These are phyloP conservation scores for Drosophila barbarae DNA, from an alignment of 2,888 invertebrate genomes.

Conservation along the genomic window DNA sequence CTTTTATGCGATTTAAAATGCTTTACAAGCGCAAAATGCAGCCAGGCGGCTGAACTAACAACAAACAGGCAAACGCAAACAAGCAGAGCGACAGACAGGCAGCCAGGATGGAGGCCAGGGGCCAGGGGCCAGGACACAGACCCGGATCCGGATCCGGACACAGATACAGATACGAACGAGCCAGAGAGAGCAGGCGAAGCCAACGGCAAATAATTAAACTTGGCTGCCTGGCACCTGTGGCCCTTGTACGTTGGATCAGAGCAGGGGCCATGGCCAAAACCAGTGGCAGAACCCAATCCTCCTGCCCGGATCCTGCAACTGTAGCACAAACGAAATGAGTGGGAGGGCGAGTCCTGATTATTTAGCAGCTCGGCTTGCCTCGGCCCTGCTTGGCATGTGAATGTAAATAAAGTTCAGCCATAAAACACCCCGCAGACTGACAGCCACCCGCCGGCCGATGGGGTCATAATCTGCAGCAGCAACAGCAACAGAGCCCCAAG, in stretches of 20 bases:
- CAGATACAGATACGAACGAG: conserved; percentile 5
- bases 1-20: conserved; percentile 59
- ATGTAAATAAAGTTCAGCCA: conserved; percentile 71
- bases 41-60: conserved; percentile 46
- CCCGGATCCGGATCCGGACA: background rate
- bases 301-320: conserved; percentile 38
- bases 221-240: conserved; percentile 64
- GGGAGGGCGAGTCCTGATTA: conserved; percentile 35
- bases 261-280: conserved; percentile 21
- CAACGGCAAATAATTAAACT: conserved; percentile 70
- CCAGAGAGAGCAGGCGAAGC: conserved; percentile 23
- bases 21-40: conserved; percentile 56
- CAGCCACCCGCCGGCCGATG: conserved; percentile 31
- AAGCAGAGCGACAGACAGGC: conserved; percentile 19
- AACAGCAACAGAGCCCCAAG: conserved; percentile 22
- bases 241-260: conserved; percentile 39
- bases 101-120: background rate
- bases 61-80: conserved; percentile 27
- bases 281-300: conserved; percentile 4
- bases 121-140: conserved; percentile 9
- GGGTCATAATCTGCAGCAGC: conserved; percentile 48
- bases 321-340: conserved; percentile 43
- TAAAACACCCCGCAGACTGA: conserved; percentile 63
- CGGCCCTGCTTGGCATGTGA: conserved; percentile 38
- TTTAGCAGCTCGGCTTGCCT: conserved; percentile 40